Evolutionary conservation across 2,797 vertebrate species (phyloP).

Genomic region (Sebastes flavidus): DNA sequence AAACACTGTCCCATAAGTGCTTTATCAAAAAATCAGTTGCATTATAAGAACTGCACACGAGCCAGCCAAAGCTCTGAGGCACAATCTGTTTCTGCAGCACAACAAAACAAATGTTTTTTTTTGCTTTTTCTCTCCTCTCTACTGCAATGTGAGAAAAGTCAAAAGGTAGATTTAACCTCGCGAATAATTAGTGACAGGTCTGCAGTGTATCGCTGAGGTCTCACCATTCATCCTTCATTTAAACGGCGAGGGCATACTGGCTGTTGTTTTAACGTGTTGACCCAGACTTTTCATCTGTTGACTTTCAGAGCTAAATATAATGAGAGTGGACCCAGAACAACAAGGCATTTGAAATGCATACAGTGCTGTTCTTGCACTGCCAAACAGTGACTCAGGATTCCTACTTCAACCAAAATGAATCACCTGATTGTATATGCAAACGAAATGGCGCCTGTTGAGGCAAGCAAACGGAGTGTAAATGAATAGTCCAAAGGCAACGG

Average conservation of each 20-base stretch:
- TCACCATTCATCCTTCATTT: background rate
- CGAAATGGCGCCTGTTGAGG: constrained; percentile 35
- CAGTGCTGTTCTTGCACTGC: constrained; percentile 15
- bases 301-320: constrained; percentile 38
- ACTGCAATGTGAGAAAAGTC: constrained; percentile 16
- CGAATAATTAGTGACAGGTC: constrained; percentile 28
- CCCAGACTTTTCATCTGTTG: constrained; percentile 42
- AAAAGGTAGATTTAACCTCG: constrained; percentile 30
- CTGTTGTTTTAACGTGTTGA: constrained; percentile 46
- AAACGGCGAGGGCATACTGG: background rate
- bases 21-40: constrained; percentile 53
- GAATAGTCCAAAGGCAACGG: constrained; percentile 15
- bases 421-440: constrained; percentile 54
- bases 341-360: constrained; percentile 50
- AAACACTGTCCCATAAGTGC: constrained; percentile 59
- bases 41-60: constrained; percentile 51
- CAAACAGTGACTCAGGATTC: constrained; percentile 45
- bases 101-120: constrained; percentile 20
- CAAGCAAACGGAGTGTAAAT: constrained; percentile 40
- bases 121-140: background rate
- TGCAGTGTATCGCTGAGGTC: background rate
- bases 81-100: constrained; percentile 5
- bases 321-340: constrained; percentile 38
- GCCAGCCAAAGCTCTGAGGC: constrained; percentile 43
- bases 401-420: constrained; percentile 37